Evolutionary conservation across 1,140 invertebrate genomes (phyloP), one percentile per base, ranked within the genome.

Genomic region (Heterodera schachtii): DNA sequence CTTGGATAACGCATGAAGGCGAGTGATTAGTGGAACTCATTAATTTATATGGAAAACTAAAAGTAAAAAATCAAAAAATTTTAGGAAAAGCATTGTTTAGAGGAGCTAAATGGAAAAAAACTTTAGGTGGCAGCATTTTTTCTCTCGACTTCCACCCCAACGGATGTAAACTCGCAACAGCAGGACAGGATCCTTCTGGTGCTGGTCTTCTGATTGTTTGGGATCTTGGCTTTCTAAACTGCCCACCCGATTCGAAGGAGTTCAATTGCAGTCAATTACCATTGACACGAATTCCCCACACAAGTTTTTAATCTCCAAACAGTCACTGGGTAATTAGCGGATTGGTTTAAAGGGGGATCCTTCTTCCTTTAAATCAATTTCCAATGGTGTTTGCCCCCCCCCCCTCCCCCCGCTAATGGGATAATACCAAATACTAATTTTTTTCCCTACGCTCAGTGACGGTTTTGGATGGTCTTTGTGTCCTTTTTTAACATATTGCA

Each of bases 1-100:
- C 80, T 21, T 81, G 80, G 80, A 81, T 81, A 21, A 75, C 71
- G 11, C 80, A 81, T 79, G 80, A 81, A 69, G 80, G 80, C 77
- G n/a, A 3, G 19, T 78, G 31, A 16, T 47, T 71, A 8, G 7
- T 11, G 13, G 8, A 9, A 47, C 8, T 71, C 8, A 43, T 71
- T 11, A 71, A n/a, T 5, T 19, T 16, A 1, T 73, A 52, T 0
- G 16, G 13, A 5, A 64, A 16, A 5, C 16, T 19, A 64, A 64
- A 13, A 16, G 19, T n/a, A 19, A 64, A 64, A 13, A 47, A 78
- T 46, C 44, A 5, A 9, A 16, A 21, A 0, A 5, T 41, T 49
- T 60, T 16, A 31, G 16, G 49, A 19, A 13, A 13, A 19, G 11
- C n/a, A 13, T n/a, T 16, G 19, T 19, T 52, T 73, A 47, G 13